phyloP scores from a whole-genome alignment of 2,113 vertebrate species.

The Tragulus kanchil region DNA sequence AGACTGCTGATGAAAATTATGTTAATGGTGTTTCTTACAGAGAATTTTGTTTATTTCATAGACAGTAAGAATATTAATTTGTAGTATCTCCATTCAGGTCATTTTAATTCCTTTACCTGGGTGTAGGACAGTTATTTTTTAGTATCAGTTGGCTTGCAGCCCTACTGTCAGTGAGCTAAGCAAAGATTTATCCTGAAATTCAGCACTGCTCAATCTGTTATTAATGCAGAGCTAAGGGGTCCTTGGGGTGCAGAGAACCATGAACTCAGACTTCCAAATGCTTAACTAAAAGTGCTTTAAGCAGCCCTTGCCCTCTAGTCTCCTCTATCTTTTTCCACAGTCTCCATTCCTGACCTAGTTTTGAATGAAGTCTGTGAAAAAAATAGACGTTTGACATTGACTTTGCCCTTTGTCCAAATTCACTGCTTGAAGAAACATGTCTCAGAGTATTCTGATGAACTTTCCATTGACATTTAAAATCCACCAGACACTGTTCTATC shows the following conservation, averaged over 20 bases:
- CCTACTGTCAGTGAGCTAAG: background rate
- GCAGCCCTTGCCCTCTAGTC: background rate
- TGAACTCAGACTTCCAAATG: background rate
- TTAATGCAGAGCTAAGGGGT: background rate
- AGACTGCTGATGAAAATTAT: background rate
- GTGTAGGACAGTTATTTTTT: background rate
- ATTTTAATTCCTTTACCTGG: background rate
- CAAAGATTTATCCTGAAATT: constrained; percentile 23
- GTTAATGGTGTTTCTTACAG: background rate
- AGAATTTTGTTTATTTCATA: background rate
- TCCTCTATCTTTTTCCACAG: background rate
- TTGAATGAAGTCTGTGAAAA: constrained; percentile 63
- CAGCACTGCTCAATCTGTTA: background rate
- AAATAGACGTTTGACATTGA: constrained; percentile 67
- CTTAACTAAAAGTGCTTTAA: constrained; percentile 29
- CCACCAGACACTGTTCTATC: background rate
- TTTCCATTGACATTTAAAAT: constrained; percentile 74
- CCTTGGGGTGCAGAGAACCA: background rate
- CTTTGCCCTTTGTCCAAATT: constrained; percentile 66
- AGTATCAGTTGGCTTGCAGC: background rate
- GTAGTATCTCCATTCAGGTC: background rate
- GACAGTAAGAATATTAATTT: background rate
- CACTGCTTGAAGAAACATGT: constrained; percentile 54
- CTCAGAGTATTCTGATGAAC: constrained; percentile 66
- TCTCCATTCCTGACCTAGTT: background rate